Evolutionary conservation across 2,888 invertebrate species (phyloP).

Genomic region (Torymus aiolomorphi): DNA sequence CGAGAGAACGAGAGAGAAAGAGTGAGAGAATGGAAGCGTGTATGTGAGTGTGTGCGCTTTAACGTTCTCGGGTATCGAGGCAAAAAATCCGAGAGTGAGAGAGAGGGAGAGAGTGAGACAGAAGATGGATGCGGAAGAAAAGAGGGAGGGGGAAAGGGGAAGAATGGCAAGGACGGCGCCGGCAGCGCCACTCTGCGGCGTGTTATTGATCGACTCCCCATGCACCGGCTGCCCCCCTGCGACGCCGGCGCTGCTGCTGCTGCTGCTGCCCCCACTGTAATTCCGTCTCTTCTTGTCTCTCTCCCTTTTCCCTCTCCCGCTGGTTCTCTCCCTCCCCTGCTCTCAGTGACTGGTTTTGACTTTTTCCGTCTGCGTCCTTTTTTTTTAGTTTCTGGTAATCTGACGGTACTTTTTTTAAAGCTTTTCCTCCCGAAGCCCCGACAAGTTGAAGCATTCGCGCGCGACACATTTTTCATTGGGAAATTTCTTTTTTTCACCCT

Average conservation of each 20-base stretch:
- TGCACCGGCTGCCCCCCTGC: conserved; percentile 40
- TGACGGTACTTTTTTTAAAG: background rate
- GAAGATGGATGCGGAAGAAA: conserved; percentile 51
- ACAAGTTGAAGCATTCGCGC: background rate
- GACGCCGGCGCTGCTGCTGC: conserved; percentile 47
- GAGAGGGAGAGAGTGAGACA: conserved; percentile 26
- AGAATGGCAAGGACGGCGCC: conserved; percentile 43
- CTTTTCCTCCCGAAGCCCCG: background rate
- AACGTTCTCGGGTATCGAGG: no score
- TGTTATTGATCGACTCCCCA: conserved; percentile 74
- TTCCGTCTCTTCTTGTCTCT: conserved; percentile 36
- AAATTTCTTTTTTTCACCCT: no score
- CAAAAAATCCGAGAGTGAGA: background rate
- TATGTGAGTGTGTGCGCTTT: no score
- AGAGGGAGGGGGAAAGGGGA: no score
- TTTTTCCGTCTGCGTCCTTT: background rate
- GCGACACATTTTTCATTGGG: no score
- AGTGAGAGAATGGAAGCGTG: background rate
- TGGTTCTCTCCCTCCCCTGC: background rate
- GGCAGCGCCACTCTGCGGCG: conserved; percentile 72
- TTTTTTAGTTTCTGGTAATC: conserved; percentile 4
- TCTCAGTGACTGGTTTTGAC: no score
- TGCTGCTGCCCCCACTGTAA: conserved; percentile 31
- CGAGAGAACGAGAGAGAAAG: conserved; percentile 4
- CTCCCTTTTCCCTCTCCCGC: conserved; percentile 15